Percentiles rank a stretch among this genome's conserved stretches.
phyloP scores from a whole-genome alignment of 2,888 invertebrate species.

The Aphelenchoides bicaudatus region DNA sequence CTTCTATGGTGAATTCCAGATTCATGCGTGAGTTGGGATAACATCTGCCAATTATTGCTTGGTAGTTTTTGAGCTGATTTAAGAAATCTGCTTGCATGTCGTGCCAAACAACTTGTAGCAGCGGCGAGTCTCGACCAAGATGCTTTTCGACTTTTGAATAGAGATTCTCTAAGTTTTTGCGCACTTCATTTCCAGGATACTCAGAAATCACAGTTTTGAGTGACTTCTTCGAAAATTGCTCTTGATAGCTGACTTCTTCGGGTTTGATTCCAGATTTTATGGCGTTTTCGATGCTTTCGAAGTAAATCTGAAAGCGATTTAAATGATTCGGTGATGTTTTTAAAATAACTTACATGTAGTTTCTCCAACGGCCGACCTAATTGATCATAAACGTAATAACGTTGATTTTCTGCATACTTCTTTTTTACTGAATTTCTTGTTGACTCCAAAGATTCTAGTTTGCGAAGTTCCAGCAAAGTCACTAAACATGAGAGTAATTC shows the following conservation, averaged over 20 bases:
- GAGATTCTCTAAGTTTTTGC: constrained; percentile 54
- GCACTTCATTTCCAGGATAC: constrained; percentile 79
- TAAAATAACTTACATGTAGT: constrained; percentile 70
- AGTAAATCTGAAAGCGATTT: constrained; percentile 73
- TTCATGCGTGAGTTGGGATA: constrained; percentile 53
- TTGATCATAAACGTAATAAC: constrained; percentile 85
- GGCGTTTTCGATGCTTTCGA: constrained; percentile 89
- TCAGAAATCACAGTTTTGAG: constrained; percentile 86
- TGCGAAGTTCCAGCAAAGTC: constrained; percentile 60
- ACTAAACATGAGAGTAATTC: too few relatives aligned
- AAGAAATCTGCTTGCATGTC: constrained; percentile 99
- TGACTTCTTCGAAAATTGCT: constrained; percentile 94
- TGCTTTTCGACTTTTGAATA: constrained; percentile 77
- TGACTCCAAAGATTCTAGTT: constrained; percentile 80
- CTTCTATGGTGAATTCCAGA: constrained; percentile 90
- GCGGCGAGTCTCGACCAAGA: constrained; percentile 67
- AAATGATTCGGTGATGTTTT: too few relatives aligned
- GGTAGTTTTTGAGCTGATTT: constrained; percentile 86
- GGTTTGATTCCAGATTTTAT: constrained; percentile 90
- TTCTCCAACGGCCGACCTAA: constrained; percentile 89
- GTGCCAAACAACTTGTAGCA: constrained; percentile 85
- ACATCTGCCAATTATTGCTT: constrained; percentile 69
- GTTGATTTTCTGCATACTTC: constrained; percentile 82
- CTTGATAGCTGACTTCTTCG: constrained; percentile 93
- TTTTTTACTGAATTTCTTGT: constrained; percentile 84